phyloP scores from a whole-genome alignment of 2,888 invertebrate genomes.

The Melitaea athalia region DNA sequence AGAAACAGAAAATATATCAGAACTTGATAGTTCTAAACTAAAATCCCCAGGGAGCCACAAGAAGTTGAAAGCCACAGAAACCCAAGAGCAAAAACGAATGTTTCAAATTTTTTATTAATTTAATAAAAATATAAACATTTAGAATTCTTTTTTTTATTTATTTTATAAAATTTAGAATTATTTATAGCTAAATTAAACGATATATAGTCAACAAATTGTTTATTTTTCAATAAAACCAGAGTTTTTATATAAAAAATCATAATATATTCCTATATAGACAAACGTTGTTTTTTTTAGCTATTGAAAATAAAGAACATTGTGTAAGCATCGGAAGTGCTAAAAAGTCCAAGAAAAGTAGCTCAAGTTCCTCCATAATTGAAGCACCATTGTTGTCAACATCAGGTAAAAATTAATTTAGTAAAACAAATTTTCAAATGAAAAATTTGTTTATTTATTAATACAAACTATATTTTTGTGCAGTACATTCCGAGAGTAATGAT shows the following conservation, averaged over 20 bases:
- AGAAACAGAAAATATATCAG: neutral
- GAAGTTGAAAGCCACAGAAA: constrained; percentile 8
- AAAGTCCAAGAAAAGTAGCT: neutral
- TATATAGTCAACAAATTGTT: neutral
- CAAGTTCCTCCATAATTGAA: neutral
- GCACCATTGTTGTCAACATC: neutral
- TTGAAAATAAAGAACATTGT: neutral
- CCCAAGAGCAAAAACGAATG: neutral
- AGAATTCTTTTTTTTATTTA: too few species aligned
- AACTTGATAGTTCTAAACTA: constrained; percentile 16
- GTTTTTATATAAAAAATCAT: too few species aligned
- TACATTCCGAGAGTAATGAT: constrained; percentile 15
- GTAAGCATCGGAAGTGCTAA: neutral
- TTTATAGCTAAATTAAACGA: neutral
- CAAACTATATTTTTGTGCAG: constrained; percentile 16
- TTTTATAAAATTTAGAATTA: neutral
- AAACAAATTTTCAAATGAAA: neutral
- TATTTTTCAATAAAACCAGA: neutral
- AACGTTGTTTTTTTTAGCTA: neutral
- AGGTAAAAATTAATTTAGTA: neutral
- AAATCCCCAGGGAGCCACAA: constrained; percentile 25
- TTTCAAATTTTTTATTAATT: neutral
- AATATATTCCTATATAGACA: too few species aligned
- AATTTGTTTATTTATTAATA: neutral
- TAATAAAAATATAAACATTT: neutral